Percentiles rank a stretch among this genome's conserved stretches.
Evolutionary conservation across 2,888 invertebrate species (phyloP).

Genomic region (Synergus itoensis): DNA sequence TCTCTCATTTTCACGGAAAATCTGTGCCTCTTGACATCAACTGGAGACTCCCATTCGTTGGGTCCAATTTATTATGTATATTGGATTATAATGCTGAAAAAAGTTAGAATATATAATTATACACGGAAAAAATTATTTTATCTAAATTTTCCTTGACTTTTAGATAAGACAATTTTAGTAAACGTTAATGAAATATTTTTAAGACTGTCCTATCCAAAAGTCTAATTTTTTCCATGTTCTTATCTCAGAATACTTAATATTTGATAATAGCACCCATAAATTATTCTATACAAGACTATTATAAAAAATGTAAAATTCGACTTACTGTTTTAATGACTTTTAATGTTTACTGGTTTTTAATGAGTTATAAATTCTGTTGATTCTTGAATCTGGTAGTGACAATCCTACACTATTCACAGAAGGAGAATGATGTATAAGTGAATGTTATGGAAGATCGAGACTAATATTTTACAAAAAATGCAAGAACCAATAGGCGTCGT

Average conservation of each 20-base stretch:
- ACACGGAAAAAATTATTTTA: no score
- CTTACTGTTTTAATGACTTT: not conserved
- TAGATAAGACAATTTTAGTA: no score
- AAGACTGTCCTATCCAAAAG: no score
- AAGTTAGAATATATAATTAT: not conserved
- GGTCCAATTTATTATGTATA: not conserved
- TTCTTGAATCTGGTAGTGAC: not conserved
- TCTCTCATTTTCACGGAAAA: not conserved
- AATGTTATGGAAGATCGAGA: slow-evolving; percentile 10
- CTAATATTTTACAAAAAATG: slow-evolving; percentile 26
- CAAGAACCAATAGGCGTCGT: not conserved
- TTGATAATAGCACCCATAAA: no score
- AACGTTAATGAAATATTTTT: no score
- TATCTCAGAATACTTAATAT: no score
- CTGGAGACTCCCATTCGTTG: not conserved
- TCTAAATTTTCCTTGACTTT: no score
- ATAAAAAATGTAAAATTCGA: no score
- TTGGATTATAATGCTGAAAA: not conserved
- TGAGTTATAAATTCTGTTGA: not conserved
- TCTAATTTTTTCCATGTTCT: no score
- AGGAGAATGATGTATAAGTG: not conserved
- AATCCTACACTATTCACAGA: not conserved
- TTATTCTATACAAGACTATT: not conserved
- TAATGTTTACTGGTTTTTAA: not conserved
- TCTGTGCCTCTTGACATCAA: not conserved